phyloP scores from a whole-genome alignment of 2,113 vertebrate species.

The Melanerpes aurifrons region DNA sequence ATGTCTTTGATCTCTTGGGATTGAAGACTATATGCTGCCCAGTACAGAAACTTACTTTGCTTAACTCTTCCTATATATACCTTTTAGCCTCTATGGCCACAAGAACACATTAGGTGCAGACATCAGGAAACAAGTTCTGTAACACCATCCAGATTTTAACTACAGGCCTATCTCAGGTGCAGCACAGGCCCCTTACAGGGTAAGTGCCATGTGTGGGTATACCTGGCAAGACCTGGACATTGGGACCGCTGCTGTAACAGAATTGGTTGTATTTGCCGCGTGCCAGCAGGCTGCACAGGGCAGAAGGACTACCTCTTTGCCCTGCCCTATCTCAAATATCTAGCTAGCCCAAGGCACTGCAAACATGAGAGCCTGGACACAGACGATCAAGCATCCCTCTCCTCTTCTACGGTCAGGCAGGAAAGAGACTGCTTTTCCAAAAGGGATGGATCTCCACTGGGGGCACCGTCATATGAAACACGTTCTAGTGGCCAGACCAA shows the following conservation, averaged over 20 bases:
- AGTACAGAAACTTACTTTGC: background rate
- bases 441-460: background rate
- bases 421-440: background rate
- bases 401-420: background rate
- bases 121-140: background rate
- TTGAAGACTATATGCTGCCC: background rate
- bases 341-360: background rate
- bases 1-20: conserved; percentile 2
- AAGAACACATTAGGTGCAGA: background rate
- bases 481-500: background rate
- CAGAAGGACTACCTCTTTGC: background rate
- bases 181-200: background rate
- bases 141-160: background rate
- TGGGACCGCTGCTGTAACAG: background rate
- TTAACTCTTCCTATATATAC: background rate
- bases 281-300: background rate
- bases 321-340: background rate
- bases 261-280: background rate
- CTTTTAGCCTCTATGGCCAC: background rate
- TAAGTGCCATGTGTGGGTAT: rapidly evolving
- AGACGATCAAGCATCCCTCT: background rate
- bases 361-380: rapidly evolving
- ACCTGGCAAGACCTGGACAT: background rate
- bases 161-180: background rate
- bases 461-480: background rate